Percentiles rank a stretch among this genome's conserved stretches.
Evolutionary conservation across 2,888 invertebrate species (phyloP).

Genomic region (Ganaspis brasiliensis): DNA sequence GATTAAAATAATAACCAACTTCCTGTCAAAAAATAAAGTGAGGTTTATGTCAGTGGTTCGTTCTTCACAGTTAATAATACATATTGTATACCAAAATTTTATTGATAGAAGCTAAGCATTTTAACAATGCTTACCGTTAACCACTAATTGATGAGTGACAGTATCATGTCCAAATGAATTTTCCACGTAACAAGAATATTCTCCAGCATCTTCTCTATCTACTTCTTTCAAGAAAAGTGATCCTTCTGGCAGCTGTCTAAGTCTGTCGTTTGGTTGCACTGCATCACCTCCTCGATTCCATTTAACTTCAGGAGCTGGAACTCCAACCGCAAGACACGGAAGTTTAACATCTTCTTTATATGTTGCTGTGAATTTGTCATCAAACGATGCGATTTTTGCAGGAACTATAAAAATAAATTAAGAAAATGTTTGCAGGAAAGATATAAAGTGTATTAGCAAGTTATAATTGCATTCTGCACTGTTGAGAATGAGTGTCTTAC

Average conservation of each 20-base stretch:
- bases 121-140: constrained; percentile 85
- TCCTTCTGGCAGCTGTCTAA: constrained; percentile 93
- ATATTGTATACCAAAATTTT: too few species aligned
- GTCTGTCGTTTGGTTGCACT: constrained; percentile 90
- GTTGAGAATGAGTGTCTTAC: constrained; percentile 78
- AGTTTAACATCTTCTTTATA: constrained; percentile 95
- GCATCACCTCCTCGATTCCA: constrained; percentile 91
- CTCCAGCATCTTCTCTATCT: constrained; percentile 94
- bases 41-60: too few species aligned
- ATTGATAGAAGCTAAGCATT: too few species aligned
- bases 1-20: too few species aligned
- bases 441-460: too few species aligned
- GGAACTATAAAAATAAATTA: constrained; percentile 85
- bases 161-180: constrained; percentile 96
- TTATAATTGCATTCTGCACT: background rate
- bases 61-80: too few species aligned
- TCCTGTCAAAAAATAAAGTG: too few species aligned
- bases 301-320: constrained; percentile 93
- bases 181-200: constrained; percentile 96
- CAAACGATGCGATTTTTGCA: constrained; percentile 97
- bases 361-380: constrained; percentile 94
- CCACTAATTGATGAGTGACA: constrained; percentile 93
- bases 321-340: constrained; percentile 95
- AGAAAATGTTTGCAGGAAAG: too few species aligned
- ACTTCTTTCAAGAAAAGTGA: constrained; percentile 95